Base-by-base conservation (phyloP, 2,797 vertebrate species). In the Ctenochaetus hawaiiensis region DNA sequence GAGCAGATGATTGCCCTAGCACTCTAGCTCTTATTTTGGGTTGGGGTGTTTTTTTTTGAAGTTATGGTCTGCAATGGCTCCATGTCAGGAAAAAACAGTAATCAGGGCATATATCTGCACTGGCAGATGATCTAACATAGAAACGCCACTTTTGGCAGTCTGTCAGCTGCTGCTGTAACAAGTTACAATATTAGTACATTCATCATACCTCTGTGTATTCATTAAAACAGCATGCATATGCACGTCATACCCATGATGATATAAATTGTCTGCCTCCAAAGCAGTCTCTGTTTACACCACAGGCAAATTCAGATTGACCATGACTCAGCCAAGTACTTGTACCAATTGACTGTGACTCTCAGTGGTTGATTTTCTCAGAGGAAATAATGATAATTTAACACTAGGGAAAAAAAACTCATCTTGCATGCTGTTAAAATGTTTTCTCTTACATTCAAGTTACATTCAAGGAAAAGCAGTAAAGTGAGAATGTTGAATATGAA, bases 111-210 rank as follows among this genome's bases (percentile, higher is more conserved):
- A 76, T 43, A 16, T 0, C 14, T 63, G 18, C 3, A 6, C 20
- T 8, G 30, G 52, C 23, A 44, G 53, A 61, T 14, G 10, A 34
- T 41, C 37, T 5, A 7, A 64, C 39, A 12, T n/a, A 41, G 26
- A 59, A 14, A 63, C 30, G 44, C 22, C 44, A 60, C 17, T 8
- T 8, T 67, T 20, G 30, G 8, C 34, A 26, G 6, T 71, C 23
- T 34, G 26, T 62, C 51, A 64, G 47, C 63, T 63, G 47, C 49
- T 53, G 37, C 61, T 18, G 11, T 45, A 39, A 56, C 45, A 59
- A 6, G 22, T 48, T 63, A 3, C 45, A 11, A 52, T 8, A 23
- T 26, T 16, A 8, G 53, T 5, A 37, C 6, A 20, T 52, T 20
- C 11, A 4, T 45, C 7, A 26, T 2, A n/a, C 10, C 14, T 16